Evolutionary conservation across 1,140 invertebrate species (phyloP), one percentile per base, ranked within the genome.

Genomic region (Hycleus cichorii): DNA sequence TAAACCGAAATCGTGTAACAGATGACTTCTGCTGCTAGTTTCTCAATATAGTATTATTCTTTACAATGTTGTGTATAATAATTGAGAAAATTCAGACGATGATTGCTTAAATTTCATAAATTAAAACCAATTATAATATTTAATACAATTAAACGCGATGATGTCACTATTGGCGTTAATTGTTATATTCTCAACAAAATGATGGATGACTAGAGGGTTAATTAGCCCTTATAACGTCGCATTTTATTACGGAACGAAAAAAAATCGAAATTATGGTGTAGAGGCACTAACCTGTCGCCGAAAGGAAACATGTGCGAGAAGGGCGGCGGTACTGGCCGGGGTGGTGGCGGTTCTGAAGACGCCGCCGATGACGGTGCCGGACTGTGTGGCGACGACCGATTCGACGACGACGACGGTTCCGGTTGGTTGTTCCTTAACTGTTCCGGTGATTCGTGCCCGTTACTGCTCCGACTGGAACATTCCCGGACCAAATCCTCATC

Each of bases 271-370:
- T 4, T 7, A 32, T 32, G 32, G 18, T 18, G 18, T 1, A 18
- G 1, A 18, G 18, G 2, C 1, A 67, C 69, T 65, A 59, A 72
- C 71, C 68, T 63, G 47, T 72, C 71, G 24, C 68, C 68, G 55
- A 72, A 72, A 0, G 71, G 67, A 51, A 72, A 72, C 64, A 72
- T 69, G 59, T 72, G 69, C 45, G 68, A 64, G 57, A 71, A 72
- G 8, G 64, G 62, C 39, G 69, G 61, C n/a, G 65, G 62, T 7
- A 64, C 26, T 18, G 58, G 63, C 32, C 59, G 67, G 3, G 68
- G 65, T 9, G 65, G 68, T 49, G 70, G 69, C 7, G 68, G 68
- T 45, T 65, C 64, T 4, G 56, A 63, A 4, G 68, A 70, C 4
- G 71, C 64, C 7, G 71, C 54, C 7, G 69, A 69, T n/a, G 71